Percentiles rank a stretch among this genome's conserved stretches.
phyloP scores from a whole-genome alignment of 1,140 invertebrate genomes.

The Drosophila setifemur region DNA sequence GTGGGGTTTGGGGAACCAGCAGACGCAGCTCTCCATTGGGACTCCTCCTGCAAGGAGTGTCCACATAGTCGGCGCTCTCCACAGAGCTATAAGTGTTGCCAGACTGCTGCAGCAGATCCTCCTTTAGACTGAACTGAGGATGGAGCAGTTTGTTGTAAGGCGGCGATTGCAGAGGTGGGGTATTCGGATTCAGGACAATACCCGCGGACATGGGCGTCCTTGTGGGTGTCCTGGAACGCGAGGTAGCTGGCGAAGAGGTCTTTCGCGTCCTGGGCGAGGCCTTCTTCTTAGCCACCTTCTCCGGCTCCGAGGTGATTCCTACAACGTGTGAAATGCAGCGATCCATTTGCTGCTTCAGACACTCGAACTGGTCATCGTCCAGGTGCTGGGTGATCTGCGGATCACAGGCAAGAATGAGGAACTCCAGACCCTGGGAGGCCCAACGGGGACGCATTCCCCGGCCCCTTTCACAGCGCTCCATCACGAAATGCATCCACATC shows the following conservation, averaged over 20 bases:
- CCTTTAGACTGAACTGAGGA: slow-evolving; percentile 80
- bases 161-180: slow-evolving; percentile 69
- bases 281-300: slow-evolving; percentile 82
- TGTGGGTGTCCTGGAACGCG: slow-evolving; percentile 74
- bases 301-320: slow-evolving; percentile 84
- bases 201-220: slow-evolving; percentile 76
- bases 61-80: slow-evolving; percentile 56
- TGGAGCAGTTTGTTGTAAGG: slow-evolving; percentile 76
- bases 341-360: slow-evolving; percentile 88
- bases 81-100: slow-evolving; percentile 47
- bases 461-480: slow-evolving; percentile 91
- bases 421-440: slow-evolving; percentile 93
- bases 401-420: slow-evolving; percentile 91
- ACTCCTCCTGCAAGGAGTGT: slow-evolving; percentile 40
- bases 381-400: slow-evolving; percentile 90
- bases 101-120: slow-evolving; percentile 65
- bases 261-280: slow-evolving; percentile 82
- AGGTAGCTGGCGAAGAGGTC: slow-evolving; percentile 77
- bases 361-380: slow-evolving; percentile 90
- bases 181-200: slow-evolving; percentile 67
- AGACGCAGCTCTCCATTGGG: slow-evolving; percentile 60
- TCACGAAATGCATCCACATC: slow-evolving; percentile 94
- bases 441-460: slow-evolving; percentile 91
- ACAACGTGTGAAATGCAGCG: slow-evolving; percentile 92
- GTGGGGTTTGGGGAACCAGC: slow-evolving; percentile 67